These are phyloP conservation scores for Anoplophora glabripennis DNA, from an alignment of 1,140 invertebrate genomes.

Conservation along the genomic window DNA sequence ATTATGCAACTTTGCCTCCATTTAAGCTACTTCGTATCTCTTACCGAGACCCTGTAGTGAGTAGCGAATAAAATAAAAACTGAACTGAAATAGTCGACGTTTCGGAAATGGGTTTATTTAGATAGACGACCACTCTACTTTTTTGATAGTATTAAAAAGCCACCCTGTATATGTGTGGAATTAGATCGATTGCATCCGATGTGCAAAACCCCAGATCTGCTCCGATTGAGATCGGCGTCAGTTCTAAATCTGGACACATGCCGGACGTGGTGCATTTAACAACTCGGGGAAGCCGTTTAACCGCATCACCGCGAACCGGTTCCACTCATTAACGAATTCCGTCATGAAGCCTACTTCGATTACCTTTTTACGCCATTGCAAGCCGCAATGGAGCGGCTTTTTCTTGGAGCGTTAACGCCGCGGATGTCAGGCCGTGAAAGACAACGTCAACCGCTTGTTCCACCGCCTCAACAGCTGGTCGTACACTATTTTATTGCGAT, in stretches of 20 bases:
- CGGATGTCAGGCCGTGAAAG: slow-evolving; percentile 17
- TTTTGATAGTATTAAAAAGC: too few relatives aligned
- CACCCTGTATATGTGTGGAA: too few relatives aligned
- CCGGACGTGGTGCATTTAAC: neutral
- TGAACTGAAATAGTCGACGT: too few relatives aligned
- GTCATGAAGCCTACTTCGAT: slow-evolving; percentile 27
- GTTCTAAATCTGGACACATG: neutral
- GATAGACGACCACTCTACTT: too few relatives aligned
- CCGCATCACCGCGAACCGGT: slow-evolving; percentile 22
- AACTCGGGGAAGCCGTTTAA: slow-evolving; percentile 21
- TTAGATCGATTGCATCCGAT: neutral
- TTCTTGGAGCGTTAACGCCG: slow-evolving; percentile 23
- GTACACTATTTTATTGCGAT: slow-evolving; percentile 17
- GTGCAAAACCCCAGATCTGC: neutral
- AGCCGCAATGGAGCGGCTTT: slow-evolving; percentile 15
- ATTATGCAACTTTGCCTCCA: too few relatives aligned
- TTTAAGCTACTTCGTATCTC: too few relatives aligned
- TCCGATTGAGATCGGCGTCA: neutral
- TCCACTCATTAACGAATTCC: slow-evolving; percentile 28
- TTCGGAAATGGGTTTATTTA: too few relatives aligned
- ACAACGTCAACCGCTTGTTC: slow-evolving; percentile 7
- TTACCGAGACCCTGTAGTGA: too few relatives aligned
- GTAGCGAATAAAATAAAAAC: too few relatives aligned
- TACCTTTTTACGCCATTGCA: slow-evolving; percentile 22
- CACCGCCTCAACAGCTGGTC: slow-evolving; percentile 14